phyloP scores from a whole-genome alignment of 2,888 invertebrate species.

The Barypeithes pellucidus region DNA sequence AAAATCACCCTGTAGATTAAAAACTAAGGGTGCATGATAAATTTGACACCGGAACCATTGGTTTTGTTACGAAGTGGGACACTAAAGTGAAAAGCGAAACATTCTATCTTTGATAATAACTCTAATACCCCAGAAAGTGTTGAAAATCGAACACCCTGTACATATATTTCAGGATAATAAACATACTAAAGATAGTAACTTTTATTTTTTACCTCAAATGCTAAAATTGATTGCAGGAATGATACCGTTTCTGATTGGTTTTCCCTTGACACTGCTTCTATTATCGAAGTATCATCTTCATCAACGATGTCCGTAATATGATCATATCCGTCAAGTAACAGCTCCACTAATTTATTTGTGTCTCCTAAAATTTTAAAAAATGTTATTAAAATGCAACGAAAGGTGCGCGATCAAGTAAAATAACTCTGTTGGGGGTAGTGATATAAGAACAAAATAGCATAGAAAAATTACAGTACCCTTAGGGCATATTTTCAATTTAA shows the following conservation, averaged over 20 bases:
- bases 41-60: too few species aligned
- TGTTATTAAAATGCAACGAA: neutral
- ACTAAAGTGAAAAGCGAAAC: too few species aligned
- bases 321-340: constrained; percentile 89
- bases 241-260: constrained; percentile 79
- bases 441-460: neutral
- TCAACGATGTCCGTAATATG: constrained; percentile 87
- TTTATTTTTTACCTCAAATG: constrained; percentile 86
- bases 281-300: constrained; percentile 79
- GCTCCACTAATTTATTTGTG: constrained; percentile 77
- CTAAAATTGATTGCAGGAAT: constrained; percentile 81
- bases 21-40: too few species aligned
- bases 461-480: neutral
- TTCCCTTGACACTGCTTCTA: constrained; percentile 80
- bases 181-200: too few species aligned
- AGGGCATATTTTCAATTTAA: too few species aligned
- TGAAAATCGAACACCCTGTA: too few species aligned
- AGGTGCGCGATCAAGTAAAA: neutral
- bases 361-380: constrained; percentile 72
- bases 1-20: too few species aligned
- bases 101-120: too few species aligned
- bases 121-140: too few species aligned
- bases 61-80: too few species aligned
- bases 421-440: neutral
- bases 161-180: too few species aligned